phyloP scores from a whole-genome alignment of 2,888 invertebrate species.

The Agrotis puta region DNA sequence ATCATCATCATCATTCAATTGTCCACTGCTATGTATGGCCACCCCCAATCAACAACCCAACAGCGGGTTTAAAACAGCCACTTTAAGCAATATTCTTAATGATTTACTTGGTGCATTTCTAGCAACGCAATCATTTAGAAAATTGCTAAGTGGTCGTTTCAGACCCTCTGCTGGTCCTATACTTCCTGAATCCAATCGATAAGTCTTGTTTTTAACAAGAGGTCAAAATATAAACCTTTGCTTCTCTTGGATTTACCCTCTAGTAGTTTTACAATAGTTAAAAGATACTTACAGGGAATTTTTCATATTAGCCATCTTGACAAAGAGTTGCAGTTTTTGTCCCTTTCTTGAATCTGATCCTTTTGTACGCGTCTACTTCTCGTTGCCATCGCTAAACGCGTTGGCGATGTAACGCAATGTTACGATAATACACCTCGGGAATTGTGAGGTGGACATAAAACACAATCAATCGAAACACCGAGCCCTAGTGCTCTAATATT shows the following conservation, averaged over 20 bases:
- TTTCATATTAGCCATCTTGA: neutral
- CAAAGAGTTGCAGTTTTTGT: neutral
- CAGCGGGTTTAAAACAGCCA: too few relatives aligned
- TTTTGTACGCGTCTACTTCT: constrained; percentile 30
- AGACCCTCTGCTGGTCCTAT: neutral
- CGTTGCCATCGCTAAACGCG: constrained; percentile 36
- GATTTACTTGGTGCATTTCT: too few relatives aligned
- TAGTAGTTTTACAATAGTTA: neutral
- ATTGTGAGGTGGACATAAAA: constrained; percentile 43
- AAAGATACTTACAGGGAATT: too few relatives aligned
- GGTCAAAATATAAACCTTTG: too few relatives aligned
- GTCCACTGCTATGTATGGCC: neutral
- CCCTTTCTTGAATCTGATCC: constrained; percentile 23
- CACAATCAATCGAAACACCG: constrained; percentile 41
- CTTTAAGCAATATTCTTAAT: too few relatives aligned
- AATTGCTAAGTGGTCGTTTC: too few relatives aligned
- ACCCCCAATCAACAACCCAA: neutral
- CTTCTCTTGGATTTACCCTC: neutral
- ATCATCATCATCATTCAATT: neutral
- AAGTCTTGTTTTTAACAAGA: neutral
- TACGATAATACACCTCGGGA: constrained; percentile 34
- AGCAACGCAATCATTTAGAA: too few relatives aligned
- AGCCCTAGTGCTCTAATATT: constrained; percentile 1
- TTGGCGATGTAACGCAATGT: constrained; percentile 59
- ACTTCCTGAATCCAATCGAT: neutral